Evolutionary conservation across 1,140 invertebrate species (phyloP), one percentile per base, ranked within the genome.

Genomic region (Meloidogyne hapla): DNA sequence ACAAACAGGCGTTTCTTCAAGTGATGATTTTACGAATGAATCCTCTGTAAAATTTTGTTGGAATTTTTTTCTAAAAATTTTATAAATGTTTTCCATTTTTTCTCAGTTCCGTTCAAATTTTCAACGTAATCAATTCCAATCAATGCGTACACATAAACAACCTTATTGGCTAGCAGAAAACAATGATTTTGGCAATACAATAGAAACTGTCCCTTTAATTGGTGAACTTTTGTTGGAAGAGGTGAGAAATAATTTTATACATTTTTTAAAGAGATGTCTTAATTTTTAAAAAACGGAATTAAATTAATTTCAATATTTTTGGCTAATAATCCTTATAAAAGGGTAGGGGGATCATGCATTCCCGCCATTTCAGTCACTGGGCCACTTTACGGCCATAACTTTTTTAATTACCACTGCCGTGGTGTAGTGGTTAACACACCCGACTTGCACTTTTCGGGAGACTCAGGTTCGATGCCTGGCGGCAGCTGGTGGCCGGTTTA

Each of bases 181-280:
- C 5, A 73, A 63, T 63, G 77, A 78, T 33, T 78, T 78, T 74
- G 77, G 67, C 1, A 45, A 23, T 23, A 40, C 68, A 40, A 70
- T 81, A 13, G 81, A 69, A 28, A 40, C 79, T 45, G 78, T 81
- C 23, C 80, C 80, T 12, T 74, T 81, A 42, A 69, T 81, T 40
- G 80, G 80, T 15, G 81, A 81, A 61, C 10, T 81, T 65, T 21
- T 81, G 10, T 61, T 81, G 23, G 80, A 81, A 33, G 80, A 81
- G 23, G 15, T 69, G 2, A 33, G 9, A 33, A 33, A 33, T 33
- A 0, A 33, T 33, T 33, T 33, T 33, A 33, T 33, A 8, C n/a
- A 33, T 33, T 33, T 33, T 33, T 28, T 69, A 48, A 61, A 69
- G 23, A 23, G 77, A 33, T 21, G 48, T 38, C 6, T 40, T 13